Percentiles rank a stretch among this genome's conserved stretches.
Evolutionary conservation across 2,113 vertebrate species (phyloP).

Genomic region (Nothocercus nigrocapillus): DNA sequence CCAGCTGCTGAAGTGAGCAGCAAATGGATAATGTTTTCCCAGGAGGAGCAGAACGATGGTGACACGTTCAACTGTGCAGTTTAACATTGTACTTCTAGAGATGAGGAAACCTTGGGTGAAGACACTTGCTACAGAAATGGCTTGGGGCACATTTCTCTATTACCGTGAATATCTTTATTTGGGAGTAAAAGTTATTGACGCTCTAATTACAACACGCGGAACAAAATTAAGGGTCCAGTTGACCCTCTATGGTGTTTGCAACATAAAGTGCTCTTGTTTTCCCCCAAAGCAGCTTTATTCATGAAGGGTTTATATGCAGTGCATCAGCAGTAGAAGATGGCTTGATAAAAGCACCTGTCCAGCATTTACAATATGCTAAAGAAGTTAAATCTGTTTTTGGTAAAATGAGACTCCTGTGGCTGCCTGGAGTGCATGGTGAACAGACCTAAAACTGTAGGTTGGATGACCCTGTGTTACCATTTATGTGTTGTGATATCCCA

Average conservation of each 20-base stretch:
- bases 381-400: not conserved
- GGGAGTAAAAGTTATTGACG: not conserved
- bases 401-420: not conserved
- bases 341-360: not conserved
- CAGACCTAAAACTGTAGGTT: not conserved
- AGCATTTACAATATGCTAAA: not conserved
- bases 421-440: not conserved
- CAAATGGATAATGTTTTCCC: not conserved
- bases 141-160: not conserved
- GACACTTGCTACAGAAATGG: fast-evolving
- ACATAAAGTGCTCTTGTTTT: not conserved
- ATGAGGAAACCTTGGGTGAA: not conserved
- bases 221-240: not conserved
- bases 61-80: not conserved
- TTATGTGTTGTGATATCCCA: not conserved
- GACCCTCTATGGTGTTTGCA: not conserved
- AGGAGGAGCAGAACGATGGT: not conserved
- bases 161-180: not conserved
- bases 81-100: not conserved
- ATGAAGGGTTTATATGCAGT: not conserved
- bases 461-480: not conserved
- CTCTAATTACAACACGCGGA: not conserved
- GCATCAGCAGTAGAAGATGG: not conserved
- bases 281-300: not conserved
- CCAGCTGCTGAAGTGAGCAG: not conserved